Evolutionary conservation across 1,140 invertebrate genomes (phyloP).

Genomic region (Drosophila insularis): DNA sequence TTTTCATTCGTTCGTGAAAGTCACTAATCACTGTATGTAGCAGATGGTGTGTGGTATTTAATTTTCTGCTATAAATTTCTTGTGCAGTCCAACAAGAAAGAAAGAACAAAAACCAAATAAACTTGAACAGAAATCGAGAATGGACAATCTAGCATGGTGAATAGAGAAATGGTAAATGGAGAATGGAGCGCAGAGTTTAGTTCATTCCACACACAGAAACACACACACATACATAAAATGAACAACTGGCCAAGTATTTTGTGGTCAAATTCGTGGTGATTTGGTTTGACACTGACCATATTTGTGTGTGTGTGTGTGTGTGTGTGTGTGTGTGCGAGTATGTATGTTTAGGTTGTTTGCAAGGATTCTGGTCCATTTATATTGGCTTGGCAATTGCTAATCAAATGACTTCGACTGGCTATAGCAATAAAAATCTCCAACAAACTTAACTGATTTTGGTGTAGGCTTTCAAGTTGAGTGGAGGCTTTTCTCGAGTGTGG

Average conservation of each 20-base stretch:
- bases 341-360: slow-evolving; percentile 60
- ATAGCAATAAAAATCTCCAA: slow-evolving; percentile 32
- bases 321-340: slow-evolving; percentile 23
- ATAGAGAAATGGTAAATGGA: background rate
- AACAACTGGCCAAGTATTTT: slow-evolving; percentile 64
- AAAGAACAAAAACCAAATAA: slow-evolving; percentile 53
- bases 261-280: slow-evolving; percentile 52
- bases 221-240: slow-evolving; percentile 41
- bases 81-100: slow-evolving; percentile 4
- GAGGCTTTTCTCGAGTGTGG: slow-evolving; percentile 29
- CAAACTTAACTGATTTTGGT: slow-evolving; percentile 1
- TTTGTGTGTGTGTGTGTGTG: slow-evolving; percentile 28
- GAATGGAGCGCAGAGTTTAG: slow-evolving; percentile 23
- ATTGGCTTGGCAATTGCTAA: slow-evolving; percentile 54
- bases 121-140: slow-evolving; percentile 10
- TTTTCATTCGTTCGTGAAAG: background rate
- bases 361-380: slow-evolving; percentile 43
- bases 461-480: background rate
- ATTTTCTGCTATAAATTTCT: slow-evolving; percentile 71
- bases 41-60: slow-evolving; percentile 57
- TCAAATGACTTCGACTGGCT: slow-evolving; percentile 45
- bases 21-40: background rate
- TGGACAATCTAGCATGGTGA: background rate
- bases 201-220: slow-evolving; percentile 22
- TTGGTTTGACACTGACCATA: slow-evolving; percentile 34